phyloP scores from a whole-genome alignment of 2,888 invertebrate species.

The Odontothrips loti region DNA sequence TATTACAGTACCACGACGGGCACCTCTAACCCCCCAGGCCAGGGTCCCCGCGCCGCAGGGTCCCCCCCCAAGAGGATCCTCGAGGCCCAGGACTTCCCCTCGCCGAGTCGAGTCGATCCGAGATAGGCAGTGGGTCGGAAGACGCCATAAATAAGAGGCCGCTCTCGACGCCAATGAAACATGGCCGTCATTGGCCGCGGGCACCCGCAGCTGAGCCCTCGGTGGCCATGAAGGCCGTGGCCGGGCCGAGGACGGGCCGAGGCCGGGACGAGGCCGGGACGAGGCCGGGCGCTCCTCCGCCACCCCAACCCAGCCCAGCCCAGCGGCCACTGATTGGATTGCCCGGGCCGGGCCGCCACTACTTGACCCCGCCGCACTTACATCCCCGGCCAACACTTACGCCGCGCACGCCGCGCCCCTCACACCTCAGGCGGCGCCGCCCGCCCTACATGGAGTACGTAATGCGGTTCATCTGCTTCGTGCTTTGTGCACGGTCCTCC shows the following conservation, averaged over 20 bases:
- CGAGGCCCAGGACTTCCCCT: too few species aligned
- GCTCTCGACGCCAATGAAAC: background rate
- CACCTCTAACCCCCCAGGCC: too few species aligned
- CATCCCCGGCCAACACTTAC: background rate
- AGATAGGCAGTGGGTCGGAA: background rate
- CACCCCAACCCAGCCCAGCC: background rate
- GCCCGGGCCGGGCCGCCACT: background rate
- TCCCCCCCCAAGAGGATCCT: too few species aligned
- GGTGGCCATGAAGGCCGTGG: background rate
- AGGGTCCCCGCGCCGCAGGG: too few species aligned
- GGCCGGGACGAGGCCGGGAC: background rate
- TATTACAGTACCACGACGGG: too few species aligned
- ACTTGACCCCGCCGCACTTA: background rate
- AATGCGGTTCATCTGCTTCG: too few species aligned
- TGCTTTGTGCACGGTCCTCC: too few species aligned
- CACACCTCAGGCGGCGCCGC: too few species aligned
- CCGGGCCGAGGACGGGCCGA: background rate
- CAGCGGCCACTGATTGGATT: constrained; percentile 2
- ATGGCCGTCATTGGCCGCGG: background rate
- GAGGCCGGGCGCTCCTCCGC: background rate
- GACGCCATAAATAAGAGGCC: constrained; percentile 18
- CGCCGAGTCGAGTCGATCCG: background rate
- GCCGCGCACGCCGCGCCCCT: too few species aligned
- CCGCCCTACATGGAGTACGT: too few species aligned
- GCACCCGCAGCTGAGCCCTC: background rate